Base-by-base conservation (phyloP, 2,113 vertebrate genomes). In the Mugil cephalus region DNA sequence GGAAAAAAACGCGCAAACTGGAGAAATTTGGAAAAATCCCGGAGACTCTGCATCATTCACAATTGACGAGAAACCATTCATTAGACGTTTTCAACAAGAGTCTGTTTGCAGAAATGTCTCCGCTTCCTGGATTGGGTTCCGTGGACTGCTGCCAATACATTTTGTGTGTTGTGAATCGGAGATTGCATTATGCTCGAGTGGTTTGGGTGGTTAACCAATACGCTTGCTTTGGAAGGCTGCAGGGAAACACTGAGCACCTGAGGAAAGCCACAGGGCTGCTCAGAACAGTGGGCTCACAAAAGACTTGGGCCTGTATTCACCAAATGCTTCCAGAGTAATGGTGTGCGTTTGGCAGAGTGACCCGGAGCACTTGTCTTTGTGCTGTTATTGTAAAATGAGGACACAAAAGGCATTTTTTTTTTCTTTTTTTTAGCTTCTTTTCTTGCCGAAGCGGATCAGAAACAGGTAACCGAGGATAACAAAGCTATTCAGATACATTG, bases 141-240 rank as follows among this genome's bases (percentile, higher is more conserved):
- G 38, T 87, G 89, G 86, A 83, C 13, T 1, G 48, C 80, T 88
- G 84, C 86, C 90, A 93, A 45, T 74, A 70, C 85, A 68, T 87
- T 88, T 80, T 79, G 82, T 84, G 85, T 88, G 85, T 87, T 88
- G 85, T 80, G 86, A 89, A 75, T 89, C 35, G 86, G 85, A 87
- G 82, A 88, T 90, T 87, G 85, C 86, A 86, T 82, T 90, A 85
- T 88, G 86, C 86, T 83, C 38, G 74, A 87, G 90, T 80, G 90
- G 87, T 90, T 90, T 79, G 69, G 77, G 84, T 86, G 91, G 89
- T 91, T 93, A 92, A 91, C 92, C 86, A 64, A 85, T 69, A 47
- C 71, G 87, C 85, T 89, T 85, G 83, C 76, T 82, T 89, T 88
- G 83, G 80, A 89, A 70, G 55, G 75, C 86, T 74, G 67, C 77